Evolutionary conservation across 1,140 invertebrate species (phyloP).

Genomic region (Tetranychus cinnabarinus): DNA sequence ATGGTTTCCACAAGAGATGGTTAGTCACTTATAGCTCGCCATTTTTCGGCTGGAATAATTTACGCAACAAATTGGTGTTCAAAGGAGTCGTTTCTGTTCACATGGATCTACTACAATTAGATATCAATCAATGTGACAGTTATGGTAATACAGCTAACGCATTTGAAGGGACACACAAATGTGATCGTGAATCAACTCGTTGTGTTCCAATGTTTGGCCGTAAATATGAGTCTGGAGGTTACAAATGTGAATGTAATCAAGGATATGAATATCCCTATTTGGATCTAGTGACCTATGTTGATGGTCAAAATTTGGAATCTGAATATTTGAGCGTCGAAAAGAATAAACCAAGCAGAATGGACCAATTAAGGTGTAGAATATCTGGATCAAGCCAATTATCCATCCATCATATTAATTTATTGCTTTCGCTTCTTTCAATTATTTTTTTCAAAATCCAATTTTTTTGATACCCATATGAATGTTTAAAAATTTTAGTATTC

Average conservation of each 20-base stretch:
- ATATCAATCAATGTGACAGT: conserved; percentile 83
- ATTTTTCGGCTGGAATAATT: conserved; percentile 87
- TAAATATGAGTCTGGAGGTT: conserved; percentile 74
- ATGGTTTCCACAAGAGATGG: conserved; percentile 46
- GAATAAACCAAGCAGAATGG: conserved; percentile 28
- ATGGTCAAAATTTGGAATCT: conserved; percentile 81
- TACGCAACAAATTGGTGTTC: conserved; percentile 72
- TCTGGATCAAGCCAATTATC: conserved; percentile 23
- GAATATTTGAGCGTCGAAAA: conserved; percentile 67
- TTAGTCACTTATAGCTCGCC: conserved; percentile 78
- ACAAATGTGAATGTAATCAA: conserved; percentile 93
- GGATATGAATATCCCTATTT: conserved; percentile 94
- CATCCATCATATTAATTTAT: too few relatives aligned
- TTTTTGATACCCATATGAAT: too few relatives aligned
- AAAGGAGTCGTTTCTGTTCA: conserved; percentile 83
- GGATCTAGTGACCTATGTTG: conserved; percentile 76
- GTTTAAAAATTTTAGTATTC: too few relatives aligned
- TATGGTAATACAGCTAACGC: conserved; percentile 59
- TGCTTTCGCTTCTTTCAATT: too few relatives aligned
- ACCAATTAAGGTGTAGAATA: conserved; percentile 48
- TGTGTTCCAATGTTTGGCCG: conserved; percentile 75
- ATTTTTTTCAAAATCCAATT: too few relatives aligned
- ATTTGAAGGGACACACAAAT: conserved; percentile 85
- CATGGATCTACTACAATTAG: conserved; percentile 64
- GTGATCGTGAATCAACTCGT: conserved; percentile 72